phyloP scores from a whole-genome alignment of 92 coral and sea anemone genomes.

The Phenganax subtilis region DNA sequence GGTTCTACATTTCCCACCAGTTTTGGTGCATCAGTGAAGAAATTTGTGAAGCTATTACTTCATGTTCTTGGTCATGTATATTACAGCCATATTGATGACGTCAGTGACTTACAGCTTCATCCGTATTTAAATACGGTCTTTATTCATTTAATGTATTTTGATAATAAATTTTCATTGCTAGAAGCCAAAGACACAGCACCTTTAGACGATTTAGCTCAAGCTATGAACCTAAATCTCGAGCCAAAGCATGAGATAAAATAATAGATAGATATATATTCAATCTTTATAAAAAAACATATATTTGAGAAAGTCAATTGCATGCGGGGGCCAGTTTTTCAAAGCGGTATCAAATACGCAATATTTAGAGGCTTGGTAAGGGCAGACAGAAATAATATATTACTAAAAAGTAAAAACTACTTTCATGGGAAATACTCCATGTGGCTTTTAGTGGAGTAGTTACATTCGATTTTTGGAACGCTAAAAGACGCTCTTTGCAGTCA shows the following conservation, averaged over 20 bases:
- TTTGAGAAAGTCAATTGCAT: too few species aligned
- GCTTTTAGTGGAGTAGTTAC: too few species aligned
- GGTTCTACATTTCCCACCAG: conserved; percentile 81
- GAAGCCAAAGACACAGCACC: conserved; percentile 93
- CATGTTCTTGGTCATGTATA: conserved; percentile 91
- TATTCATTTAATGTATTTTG: conserved; percentile 76
- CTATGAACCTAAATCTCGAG: conserved; percentile 64
- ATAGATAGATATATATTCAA: neutral
- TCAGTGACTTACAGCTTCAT: conserved; percentile 71
- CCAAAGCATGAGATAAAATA: conserved; percentile 25
- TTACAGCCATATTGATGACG: conserved; percentile 78
- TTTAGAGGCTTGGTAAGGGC: too few species aligned
- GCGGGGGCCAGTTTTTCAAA: too few species aligned
- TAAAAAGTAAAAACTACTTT: too few species aligned
- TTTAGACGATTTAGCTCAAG: conserved; percentile 82
- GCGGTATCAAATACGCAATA: too few species aligned
- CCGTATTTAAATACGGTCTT: conserved; percentile 80
- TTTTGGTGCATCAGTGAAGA: conserved; percentile 73
- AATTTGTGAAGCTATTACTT: conserved; percentile 76
- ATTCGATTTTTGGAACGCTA: too few species aligned
- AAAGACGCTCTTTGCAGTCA: too few species aligned
- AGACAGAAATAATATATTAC: too few species aligned
- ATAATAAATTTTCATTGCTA: conserved; percentile 74
- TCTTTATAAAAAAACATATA: neutral
- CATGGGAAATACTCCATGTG: too few species aligned